phyloP scores from a whole-genome alignment of 2,888 invertebrate genomes.

The Ophion obscuratus region DNA sequence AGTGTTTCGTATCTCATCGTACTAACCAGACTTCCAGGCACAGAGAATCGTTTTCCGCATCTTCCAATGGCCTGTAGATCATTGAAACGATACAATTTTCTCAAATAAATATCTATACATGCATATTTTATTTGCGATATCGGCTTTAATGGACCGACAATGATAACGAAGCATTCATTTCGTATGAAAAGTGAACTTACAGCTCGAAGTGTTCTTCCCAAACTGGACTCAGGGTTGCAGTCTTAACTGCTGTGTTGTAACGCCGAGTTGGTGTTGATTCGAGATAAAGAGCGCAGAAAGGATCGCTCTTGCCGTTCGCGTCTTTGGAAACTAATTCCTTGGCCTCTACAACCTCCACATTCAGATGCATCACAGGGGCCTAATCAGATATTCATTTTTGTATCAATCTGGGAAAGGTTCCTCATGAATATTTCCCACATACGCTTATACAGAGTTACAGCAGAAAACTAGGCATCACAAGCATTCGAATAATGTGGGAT shows the following conservation, averaged over 20 bases:
- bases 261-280: conserved; percentile 91
- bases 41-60: conserved; percentile 89
- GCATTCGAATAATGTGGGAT: too few species aligned
- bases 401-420: conserved; percentile 6
- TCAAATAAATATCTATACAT: not conserved
- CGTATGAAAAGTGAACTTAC: conserved; percentile 86
- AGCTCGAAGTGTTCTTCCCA: conserved; percentile 99
- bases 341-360: conserved; percentile 94
- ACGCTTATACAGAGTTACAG: not conserved
- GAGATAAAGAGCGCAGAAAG: conserved; percentile 96
- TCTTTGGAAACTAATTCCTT: conserved; percentile 94
- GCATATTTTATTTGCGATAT: not conserved
- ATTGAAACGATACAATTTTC: not conserved
- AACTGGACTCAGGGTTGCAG: conserved; percentile 93
- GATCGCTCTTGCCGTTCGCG: conserved; percentile 97
- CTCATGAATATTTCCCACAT: not conserved
- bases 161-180: not conserved
- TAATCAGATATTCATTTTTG: conserved; percentile 69
- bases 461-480: not conserved
- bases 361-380: conserved; percentile 93
- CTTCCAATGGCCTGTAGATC: conserved; percentile 89
- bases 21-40: conserved; percentile 92
- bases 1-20: conserved; percentile 63
- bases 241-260: conserved; percentile 96
- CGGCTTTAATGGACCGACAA: not conserved